Percentiles rank a stretch among this genome's conserved stretches.
These are phyloP conservation scores for Mesorhabditis sp. DNA, from an alignment of 2,888 invertebrate species.

Conservation along the genomic window DNA sequence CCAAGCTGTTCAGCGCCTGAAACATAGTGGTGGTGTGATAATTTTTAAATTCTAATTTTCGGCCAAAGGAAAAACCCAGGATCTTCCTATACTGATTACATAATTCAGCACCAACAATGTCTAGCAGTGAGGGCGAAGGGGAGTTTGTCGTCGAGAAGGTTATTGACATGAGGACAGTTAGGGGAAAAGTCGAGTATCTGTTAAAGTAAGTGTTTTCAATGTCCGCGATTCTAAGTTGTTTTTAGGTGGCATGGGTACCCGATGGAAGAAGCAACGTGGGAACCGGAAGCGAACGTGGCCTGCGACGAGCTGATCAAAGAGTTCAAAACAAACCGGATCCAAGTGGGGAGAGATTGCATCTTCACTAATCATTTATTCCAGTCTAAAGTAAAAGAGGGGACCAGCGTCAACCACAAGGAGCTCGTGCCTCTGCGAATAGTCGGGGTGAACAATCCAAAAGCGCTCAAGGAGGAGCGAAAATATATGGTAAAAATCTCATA, in stretches of 20 bases:
- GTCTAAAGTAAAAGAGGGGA: not conserved
- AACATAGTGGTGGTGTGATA: too few species aligned
- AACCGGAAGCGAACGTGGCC: slow-evolving; percentile 28
- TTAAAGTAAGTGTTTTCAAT: not conserved
- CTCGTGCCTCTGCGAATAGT: not conserved
- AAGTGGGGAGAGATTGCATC: slow-evolving; percentile 4
- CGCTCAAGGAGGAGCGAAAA: not conserved
- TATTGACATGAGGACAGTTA: not conserved
- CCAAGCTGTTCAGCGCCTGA: too few species aligned
- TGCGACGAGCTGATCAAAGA: slow-evolving; percentile 21
- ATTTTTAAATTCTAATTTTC: too few species aligned
- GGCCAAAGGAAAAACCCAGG: too few species aligned
- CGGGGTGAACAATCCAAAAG: not conserved
- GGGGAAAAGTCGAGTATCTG: not conserved
- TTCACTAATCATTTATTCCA: not conserved
- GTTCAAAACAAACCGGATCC: slow-evolving; percentile 15
- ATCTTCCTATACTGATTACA: too few species aligned
- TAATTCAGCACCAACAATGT: too few species aligned
- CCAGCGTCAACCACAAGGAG: not conserved
- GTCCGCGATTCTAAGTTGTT: not conserved
- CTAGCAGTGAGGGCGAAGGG: not conserved
- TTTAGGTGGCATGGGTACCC: slow-evolving; percentile 21
- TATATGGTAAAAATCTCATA: not conserved
- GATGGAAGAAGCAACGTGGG: slow-evolving; percentile 27
- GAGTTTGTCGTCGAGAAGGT: slow-evolving; percentile 4